Evolutionary conservation across 2,113 vertebrate species (phyloP).

Genomic region (Hystrix cristata): DNA sequence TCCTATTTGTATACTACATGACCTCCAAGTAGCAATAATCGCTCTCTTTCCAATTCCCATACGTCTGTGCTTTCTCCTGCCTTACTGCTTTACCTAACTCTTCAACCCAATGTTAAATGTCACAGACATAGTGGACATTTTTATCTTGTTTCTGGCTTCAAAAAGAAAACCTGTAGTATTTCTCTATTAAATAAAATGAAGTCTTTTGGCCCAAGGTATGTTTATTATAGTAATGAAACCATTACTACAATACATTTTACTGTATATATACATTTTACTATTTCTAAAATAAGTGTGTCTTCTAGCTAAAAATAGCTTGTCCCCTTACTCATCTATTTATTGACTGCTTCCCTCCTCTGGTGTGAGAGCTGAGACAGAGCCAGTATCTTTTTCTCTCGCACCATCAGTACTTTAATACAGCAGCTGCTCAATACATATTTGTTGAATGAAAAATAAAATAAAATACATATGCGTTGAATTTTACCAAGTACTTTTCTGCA

Average conservation of each 20-base stretch:
- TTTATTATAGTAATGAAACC: background rate
- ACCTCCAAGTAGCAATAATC: background rate
- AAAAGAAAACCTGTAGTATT: background rate
- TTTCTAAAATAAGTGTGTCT: slow-evolving; percentile 31
- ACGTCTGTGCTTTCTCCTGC: background rate
- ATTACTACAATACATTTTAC: background rate
- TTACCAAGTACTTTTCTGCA: slow-evolving; percentile 55
- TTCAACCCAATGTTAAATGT: background rate
- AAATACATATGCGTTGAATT: slow-evolving; percentile 72
- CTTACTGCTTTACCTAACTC: background rate
- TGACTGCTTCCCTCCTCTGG: background rate
- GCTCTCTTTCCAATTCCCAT: background rate
- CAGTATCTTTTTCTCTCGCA: background rate
- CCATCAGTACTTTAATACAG: background rate
- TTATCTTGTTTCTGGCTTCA: background rate
- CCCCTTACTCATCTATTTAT: background rate
- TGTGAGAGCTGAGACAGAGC: background rate
- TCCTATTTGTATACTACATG: background rate
- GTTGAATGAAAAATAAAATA: slow-evolving; percentile 71
- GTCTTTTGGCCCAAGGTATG: background rate
- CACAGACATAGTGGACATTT: background rate
- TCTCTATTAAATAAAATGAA: background rate
- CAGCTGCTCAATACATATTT: slow-evolving; percentile 72
- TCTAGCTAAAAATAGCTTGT: background rate
- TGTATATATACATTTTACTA: background rate